Base-by-base conservation (phyloP, 2,888 invertebrate species). In the Drosophila atroscutellata region DNA sequence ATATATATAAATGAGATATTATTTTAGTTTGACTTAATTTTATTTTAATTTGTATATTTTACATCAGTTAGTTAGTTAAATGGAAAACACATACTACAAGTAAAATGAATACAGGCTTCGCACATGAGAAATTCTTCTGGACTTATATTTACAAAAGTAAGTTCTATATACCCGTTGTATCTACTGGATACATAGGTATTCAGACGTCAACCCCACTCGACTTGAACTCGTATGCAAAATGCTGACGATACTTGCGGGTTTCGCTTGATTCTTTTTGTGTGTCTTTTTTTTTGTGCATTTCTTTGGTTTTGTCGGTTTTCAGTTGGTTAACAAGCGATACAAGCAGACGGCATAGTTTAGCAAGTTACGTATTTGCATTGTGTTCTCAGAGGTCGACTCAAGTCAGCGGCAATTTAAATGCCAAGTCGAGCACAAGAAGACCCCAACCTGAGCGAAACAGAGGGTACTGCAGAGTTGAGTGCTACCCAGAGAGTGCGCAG, bases 271-370 rank as follows among this genome's bases (percentile, higher is more conserved):
- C 28, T 66, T 71, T 75, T 59, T 55, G 24, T 54, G 28, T 58
- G 59, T 51, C 52, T 59, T 57, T 54, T 57, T 54, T 26, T 39
- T 60, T 32, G 28, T 51, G 45, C 20, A 3, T 45, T 20, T 45
- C 20, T 24, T 66, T 55, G 69, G 45, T 63, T 60, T 69, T 71
- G 54, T 74, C 62, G 80, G 68, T 70, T 75, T 71, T 80, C 65
- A 60, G 74, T 86, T 75, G 89, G 80, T 86, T 88, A 84, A 84
- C 86, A 83, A 83, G 84, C 81, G 81, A 70, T 78, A 82, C 84
- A 84, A 81, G 84, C 81, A 74, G 82, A 75, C 89, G 85, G 89
- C 89, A 89, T 86, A 89, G 90, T 89, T 86, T 75, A 79, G 80
- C 80, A 62, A 76, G 77, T 68, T 49, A 59, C 62, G 78, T 72